Base-by-base conservation (phyloP, 2,797 vertebrate genomes). In the Loriculus beryllinus region DNA sequence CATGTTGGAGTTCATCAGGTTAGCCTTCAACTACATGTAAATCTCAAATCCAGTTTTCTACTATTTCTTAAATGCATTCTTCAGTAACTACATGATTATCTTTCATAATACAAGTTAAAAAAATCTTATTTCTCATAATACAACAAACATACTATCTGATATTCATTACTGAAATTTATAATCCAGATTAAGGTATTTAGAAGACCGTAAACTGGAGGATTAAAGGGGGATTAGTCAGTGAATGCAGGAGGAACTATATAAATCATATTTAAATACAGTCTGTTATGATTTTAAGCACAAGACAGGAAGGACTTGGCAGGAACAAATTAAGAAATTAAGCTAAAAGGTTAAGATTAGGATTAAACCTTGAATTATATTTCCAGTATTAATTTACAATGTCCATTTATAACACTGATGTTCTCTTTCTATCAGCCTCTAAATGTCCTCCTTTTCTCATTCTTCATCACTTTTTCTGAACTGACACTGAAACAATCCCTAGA, bases 401-500 rank as follows among this genome's bases (percentile, higher is more conserved):
- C 18, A 60, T 88, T 56, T 89, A 77, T 40, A 39, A 77, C 40
- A 74, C 20, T 57, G 17, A 57, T 39, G 7, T 67, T 83, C 28
- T 31, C 63, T 57, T 90, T 84, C 56, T 67, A 12, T 65, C 45
- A 51, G 49, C 33, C 75, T 75, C 51, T 84, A 75, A 70, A 83
- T 9, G 49, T 43, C 71, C 47, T 82, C 37, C 52, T 85, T 47
- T 64, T n/a, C 71, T 77, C 82, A 40, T 57, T 69, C 54, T 56
- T 90, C 52, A 76, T 83, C 71, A 78, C 75, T 67, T 68, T 78
- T 82, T 78, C 81, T 85, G 69, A 35, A 65, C 42, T 79, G 92
- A 84, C 82, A 79, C 65, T 82, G 88, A 74, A 94, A 84, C 90
- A 75, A 86, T 86, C 93, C 91, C 42, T 83, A 56, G 88, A 88